Conservation (phyloP, 1,140 invertebrate genomes). For the Tetramorium alpestre region DNA sequence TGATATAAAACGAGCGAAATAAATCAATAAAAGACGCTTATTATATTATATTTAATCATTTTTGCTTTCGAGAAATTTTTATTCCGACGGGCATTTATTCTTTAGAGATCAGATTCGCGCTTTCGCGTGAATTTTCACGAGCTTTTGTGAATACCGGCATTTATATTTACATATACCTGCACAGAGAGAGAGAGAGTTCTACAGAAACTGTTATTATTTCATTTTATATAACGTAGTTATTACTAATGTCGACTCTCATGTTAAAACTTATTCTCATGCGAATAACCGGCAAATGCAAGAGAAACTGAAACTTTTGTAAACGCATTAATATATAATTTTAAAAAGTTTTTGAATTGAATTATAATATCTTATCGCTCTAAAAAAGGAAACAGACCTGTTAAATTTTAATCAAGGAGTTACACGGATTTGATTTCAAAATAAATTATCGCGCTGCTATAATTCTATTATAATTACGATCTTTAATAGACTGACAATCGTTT, state of each 20-base stretch:
- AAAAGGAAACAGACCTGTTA: neutral
- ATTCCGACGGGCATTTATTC: neutral
- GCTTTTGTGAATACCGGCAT: neutral
- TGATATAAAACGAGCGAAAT: neutral
- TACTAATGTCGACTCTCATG: slow-evolving; percentile 17
- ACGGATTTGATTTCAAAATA: neutral
- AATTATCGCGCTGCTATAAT: neutral
- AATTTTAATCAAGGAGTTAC: neutral
- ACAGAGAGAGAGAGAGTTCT: neutral
- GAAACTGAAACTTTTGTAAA: slow-evolving; percentile 19
- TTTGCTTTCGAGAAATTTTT: neutral
- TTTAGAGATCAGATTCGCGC: neutral
- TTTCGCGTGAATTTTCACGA: slow-evolving; percentile 1
- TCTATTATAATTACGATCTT: neutral
- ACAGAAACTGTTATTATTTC: slow-evolving; percentile 18
- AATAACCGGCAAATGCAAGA: neutral
- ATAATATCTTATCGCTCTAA: neutral
- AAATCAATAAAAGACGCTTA: neutral
- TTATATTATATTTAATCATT: neutral
- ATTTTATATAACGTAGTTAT: slow-evolving; percentile 15
- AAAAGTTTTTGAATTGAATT: slow-evolving; percentile 4
- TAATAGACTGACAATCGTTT: neutral
- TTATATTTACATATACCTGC: slow-evolving; percentile 4
- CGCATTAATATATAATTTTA: neutral
- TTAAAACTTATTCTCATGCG: slow-evolving; percentile 25